Percentiles rank a stretch among this genome's conserved stretches.
Evolutionary conservation across 92 coral and sea anemone species (phyloP).

Genomic region (Plumapathes pennacea): DNA sequence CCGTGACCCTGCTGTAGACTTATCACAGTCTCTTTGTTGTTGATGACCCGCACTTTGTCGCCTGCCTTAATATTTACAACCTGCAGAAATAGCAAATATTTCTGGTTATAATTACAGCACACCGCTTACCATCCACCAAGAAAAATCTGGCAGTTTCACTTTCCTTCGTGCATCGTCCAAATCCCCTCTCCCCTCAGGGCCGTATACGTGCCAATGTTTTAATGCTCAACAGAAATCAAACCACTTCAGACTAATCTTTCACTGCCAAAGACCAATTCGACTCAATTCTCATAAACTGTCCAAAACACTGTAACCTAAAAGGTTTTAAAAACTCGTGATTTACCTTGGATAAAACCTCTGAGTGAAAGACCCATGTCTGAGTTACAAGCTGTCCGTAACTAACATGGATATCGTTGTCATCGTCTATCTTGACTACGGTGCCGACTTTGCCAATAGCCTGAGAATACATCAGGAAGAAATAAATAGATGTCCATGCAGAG

Average conservation of each 20-base stretch:
- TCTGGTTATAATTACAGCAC: background rate
- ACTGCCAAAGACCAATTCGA: no score
- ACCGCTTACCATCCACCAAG: no score
- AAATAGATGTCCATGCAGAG: no score
- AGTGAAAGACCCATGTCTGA: slow-evolving; percentile 61
- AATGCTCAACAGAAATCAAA: no score
- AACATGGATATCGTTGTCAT: slow-evolving; percentile 59
- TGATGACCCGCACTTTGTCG: slow-evolving; percentile 59
- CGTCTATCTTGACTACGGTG: slow-evolving; percentile 34
- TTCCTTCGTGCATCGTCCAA: no score
- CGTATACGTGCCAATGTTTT: no score
- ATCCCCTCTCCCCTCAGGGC: no score
- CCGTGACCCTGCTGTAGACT: slow-evolving; percentile 78
- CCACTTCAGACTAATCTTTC: no score
- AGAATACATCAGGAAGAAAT: background rate
- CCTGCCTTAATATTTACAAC: slow-evolving; percentile 50
- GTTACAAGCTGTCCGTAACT: slow-evolving; percentile 44
- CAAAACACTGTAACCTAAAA: no score
- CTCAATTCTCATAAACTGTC: no score
- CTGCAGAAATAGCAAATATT: slow-evolving; percentile 5
- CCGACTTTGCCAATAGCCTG: slow-evolving; percentile 68
- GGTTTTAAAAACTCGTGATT: no score
- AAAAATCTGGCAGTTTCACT: no score
- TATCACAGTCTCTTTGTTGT: slow-evolving; percentile 45
- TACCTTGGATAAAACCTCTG: slow-evolving; percentile 68